Conservation (phyloP, 2,888 invertebrate species). For the Euzophera pinguis region DNA sequence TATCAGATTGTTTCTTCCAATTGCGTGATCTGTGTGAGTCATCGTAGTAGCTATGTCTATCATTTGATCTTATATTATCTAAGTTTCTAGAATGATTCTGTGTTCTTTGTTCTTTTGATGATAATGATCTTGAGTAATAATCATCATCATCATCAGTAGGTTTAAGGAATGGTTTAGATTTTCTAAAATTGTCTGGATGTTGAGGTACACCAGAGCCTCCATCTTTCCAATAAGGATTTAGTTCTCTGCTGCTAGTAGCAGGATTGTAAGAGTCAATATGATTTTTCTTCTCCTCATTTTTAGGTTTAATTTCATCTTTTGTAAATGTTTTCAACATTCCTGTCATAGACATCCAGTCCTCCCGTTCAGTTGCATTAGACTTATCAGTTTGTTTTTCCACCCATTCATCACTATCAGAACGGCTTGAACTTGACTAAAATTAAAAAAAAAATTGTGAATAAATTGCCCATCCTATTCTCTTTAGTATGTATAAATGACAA, state of each 20-base stretch:
- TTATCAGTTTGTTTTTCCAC: conserved; percentile 71
- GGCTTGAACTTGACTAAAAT: conserved; percentile 41
- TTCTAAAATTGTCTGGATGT: conserved; percentile 52
- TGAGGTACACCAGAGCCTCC: conserved; percentile 91
- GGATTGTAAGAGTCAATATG: conserved; percentile 83
- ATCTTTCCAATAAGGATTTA: conserved; percentile 96
- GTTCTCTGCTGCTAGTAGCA: conserved; percentile 85
- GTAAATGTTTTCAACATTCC: conserved; percentile 69
- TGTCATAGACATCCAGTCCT: conserved; percentile 90
- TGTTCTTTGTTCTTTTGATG: conserved; percentile 12
- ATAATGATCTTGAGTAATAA: conserved; percentile 39
- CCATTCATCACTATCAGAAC: conserved; percentile 78
- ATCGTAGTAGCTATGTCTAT: conserved; percentile 20
- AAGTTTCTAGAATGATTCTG: neutral
- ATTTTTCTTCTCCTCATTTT: conserved; percentile 72
- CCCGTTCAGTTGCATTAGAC: conserved; percentile 62
- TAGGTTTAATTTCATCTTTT: conserved; percentile 66
- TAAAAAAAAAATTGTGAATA: neutral
- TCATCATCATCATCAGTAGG: conserved; percentile 54
- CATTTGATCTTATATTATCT: neutral
- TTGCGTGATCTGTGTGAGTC: conserved; percentile 28
- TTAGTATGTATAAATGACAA: too few species aligned
- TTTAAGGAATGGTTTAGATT: conserved; percentile 55
- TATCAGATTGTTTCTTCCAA: conserved; percentile 39
- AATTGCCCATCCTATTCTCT: neutral